A percentile compares a stretch with the other conserved stretches of the same genome.
Evolutionary conservation across 2,113 vertebrate species (phyloP).

Genomic region (Opisthocomus hoazin): DNA sequence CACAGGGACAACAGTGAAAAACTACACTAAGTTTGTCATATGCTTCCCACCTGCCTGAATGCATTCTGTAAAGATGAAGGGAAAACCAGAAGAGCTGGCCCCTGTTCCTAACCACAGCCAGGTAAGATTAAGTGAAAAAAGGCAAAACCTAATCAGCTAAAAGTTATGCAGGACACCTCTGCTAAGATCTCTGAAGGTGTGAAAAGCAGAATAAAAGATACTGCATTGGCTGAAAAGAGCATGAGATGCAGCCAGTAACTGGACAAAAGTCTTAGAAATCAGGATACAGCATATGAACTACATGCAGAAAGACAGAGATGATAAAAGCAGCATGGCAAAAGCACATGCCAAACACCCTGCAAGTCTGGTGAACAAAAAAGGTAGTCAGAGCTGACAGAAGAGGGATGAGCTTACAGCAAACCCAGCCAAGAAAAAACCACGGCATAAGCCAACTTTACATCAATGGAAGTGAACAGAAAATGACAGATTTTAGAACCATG

Average conservation of each 20-base stretch:
- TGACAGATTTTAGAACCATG: neutral
- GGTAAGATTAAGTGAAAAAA: neutral
- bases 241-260: neutral
- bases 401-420: conserved; percentile 16
- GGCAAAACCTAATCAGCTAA: neutral
- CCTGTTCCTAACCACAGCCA: neutral
- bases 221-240: neutral
- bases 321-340: neutral
- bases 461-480: neutral
- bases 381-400: neutral
- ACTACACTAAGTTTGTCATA: neutral
- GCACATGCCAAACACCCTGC: neutral
- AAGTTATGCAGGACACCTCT: neutral
- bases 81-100: neutral
- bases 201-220: neutral
- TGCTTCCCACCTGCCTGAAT: neutral
- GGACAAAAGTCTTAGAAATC: neutral
- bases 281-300: neutral
- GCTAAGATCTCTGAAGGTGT: neutral
- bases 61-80: neutral
- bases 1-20: neutral
- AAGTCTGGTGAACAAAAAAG: neutral
- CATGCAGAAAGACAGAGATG: neutral
- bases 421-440: conserved; percentile 20
- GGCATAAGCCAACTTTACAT: conserved; percentile 10